phyloP scores from a whole-genome alignment of 2,797 vertebrate species.

The Cirrhinus mrigala region DNA sequence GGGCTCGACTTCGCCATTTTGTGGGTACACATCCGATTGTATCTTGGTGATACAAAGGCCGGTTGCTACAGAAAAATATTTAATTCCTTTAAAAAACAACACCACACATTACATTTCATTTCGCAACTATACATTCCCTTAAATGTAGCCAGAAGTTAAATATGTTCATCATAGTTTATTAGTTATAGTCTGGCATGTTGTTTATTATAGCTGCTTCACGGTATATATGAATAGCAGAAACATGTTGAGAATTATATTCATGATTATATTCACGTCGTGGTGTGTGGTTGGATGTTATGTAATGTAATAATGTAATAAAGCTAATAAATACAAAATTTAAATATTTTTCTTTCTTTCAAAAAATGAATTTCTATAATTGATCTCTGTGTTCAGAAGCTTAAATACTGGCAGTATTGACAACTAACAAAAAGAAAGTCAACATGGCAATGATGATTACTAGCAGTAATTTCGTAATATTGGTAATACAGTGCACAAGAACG shows the following conservation, averaged over 20 bases:
- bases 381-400: not conserved
- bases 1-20: slow-evolving; percentile 63
- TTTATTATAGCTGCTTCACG: not conserved
- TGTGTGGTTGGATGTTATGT: not conserved
- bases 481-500: not conserved
- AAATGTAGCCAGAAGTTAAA: not conserved
- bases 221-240: not conserved
- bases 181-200: not conserved
- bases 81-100: slow-evolving; percentile 38
- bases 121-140: not conserved
- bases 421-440: not conserved
- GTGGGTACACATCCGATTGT: slow-evolving; percentile 76
- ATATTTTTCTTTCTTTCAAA: not conserved
- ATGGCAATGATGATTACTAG: not conserved
- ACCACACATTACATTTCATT: not conserved
- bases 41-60: slow-evolving; percentile 73
- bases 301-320: not conserved
- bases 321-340: not conserved
- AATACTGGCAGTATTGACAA: not conserved
- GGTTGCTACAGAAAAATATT: slow-evolving; percentile 68
- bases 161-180: not conserved
- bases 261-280: not conserved
- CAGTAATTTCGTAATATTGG: not conserved
- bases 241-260: not conserved
- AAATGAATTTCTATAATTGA: not conserved